Evolutionary conservation across 2,797 vertebrate genomes (phyloP), one percentile per base, ranked within the genome.

Genomic region (Micropoecilia bifurca): DNA sequence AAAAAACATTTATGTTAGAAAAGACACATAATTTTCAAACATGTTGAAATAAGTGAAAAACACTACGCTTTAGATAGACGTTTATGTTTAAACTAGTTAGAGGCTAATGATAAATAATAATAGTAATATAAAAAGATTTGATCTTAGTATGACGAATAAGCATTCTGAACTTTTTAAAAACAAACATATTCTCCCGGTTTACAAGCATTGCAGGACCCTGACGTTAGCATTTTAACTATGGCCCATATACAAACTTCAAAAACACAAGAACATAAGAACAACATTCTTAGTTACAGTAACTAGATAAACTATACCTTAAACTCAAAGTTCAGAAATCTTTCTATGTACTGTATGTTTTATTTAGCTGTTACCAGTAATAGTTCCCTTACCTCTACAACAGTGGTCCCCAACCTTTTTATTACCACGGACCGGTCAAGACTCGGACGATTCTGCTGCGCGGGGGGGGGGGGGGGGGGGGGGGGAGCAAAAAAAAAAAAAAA

Each of bases 21-120:
- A 33, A 18, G 3, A 68, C 86, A 88, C 89, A 80, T 81, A 88
- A 92, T 94, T 89, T 87, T 94, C 66, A 77, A 82, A 83, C 28
- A 75, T 53, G 75, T 76, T 79, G 1, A 45, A 12, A 28, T 28
- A 41, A 28, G 12, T 41, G n/a, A 25, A 25, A 22, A 41, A 43
- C 12, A 41, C 20, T 68, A 68, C 9, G 1, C 18, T 41, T 36
- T 33, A 14, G 7, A 36, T 9, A 33, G 7, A 18, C 33, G 9
- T 36, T 68, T 68, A 43, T 25, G 8, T 9, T 13, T 68, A 66
- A 18, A 61, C 14, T 59, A 30, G 28, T 16, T 3, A 36, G 5
- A 41, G 1, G 4, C 47, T 6, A 48, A 18, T 18, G 6, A 48
- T 18, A 4, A 47, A 47, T 47, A 47, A 16, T 16, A 47, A 45